Evolutionary conservation across 2,888 invertebrate species (phyloP), one percentile per base, ranked within the genome.

Genomic region (Muscina levida): DNA sequence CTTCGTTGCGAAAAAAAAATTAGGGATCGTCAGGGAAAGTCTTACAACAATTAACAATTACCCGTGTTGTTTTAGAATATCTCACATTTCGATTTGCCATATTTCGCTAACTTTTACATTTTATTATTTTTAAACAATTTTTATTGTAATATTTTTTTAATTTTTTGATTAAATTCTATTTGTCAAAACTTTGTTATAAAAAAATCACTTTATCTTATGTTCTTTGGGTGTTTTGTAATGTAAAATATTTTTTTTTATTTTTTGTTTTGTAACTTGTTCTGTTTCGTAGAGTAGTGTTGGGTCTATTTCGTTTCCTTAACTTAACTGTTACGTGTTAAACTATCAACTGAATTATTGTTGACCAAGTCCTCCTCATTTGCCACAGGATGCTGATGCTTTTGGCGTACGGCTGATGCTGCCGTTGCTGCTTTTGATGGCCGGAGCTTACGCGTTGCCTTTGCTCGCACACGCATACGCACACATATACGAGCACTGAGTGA

Each of bases 341-440:
- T 77, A 77, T 68, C 77, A 81, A 81, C 81, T 81, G 72, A 81
- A 72, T 77, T 81, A 72, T 42, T 81, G 74, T 81, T 81, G 77
- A 75, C 81, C 81, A 81, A 81, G 81, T 81, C 81, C 77, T 75
- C 77, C 74, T 72, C 24, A 77, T 73, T 70, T 70, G 11, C 15
- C 15, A 59, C 71, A 74, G 80, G 77, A 81, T 81, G 81, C 74
- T 77, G 77, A 22, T 74, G 66, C 56, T 79, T 67, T 68, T 39
- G 48, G 37, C 68, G 71, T 24, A 17, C 59, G 24, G 31, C 31
- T 51, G 19, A 22, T 62, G 62, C 42, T 62, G 42, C 8, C 10
- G 59, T 2, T 19, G 42, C 1, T 42, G 42, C 42, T 42, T n/a
- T n/a, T n/a, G n/a, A n/a, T n/a, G n/a, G n/a, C n/a, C n/a, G n/a